Evolutionary conservation across 2,113 vertebrate genomes (phyloP).

Genomic region (Mohoua ochrocephala): DNA sequence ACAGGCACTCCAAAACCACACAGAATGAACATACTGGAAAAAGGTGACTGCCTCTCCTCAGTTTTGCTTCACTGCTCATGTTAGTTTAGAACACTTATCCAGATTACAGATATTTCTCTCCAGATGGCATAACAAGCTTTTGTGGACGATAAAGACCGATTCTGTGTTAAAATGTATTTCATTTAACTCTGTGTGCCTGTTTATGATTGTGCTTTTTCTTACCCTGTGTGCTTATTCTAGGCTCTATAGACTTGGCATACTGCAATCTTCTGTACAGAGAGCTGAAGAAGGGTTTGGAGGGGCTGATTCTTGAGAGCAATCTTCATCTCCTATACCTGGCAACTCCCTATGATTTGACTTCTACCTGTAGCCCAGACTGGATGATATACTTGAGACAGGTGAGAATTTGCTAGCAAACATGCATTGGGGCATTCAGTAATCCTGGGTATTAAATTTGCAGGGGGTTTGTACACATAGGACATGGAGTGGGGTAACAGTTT

Average conservation of each 20-base stretch:
- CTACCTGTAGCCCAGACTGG: conserved; percentile 87
- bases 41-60: not conserved
- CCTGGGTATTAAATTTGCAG: not conserved
- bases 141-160: not conserved
- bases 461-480: not conserved
- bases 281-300: conserved; percentile 85
- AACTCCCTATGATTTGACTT: conserved; percentile 86
- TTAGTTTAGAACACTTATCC: not conserved
- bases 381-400: conserved; percentile 92
- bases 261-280: conserved; percentile 85
- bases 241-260: conserved; percentile 85
- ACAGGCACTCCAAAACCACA: not conserved
- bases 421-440: not conserved
- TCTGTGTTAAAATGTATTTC: not conserved
- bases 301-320: conserved; percentile 85
- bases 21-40: not conserved
- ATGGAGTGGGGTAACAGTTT: not conserved
- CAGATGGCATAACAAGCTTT: not conserved
- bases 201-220: not conserved
- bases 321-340: conserved; percentile 90
- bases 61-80: not conserved
- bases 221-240: conserved; percentile 61
- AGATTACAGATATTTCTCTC: not conserved
- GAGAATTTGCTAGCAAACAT: not conserved
- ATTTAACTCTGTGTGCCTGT: not conserved